Conservation (phyloP, 1,140 invertebrate genomes). For the Drosophila lacteicornis region DNA sequence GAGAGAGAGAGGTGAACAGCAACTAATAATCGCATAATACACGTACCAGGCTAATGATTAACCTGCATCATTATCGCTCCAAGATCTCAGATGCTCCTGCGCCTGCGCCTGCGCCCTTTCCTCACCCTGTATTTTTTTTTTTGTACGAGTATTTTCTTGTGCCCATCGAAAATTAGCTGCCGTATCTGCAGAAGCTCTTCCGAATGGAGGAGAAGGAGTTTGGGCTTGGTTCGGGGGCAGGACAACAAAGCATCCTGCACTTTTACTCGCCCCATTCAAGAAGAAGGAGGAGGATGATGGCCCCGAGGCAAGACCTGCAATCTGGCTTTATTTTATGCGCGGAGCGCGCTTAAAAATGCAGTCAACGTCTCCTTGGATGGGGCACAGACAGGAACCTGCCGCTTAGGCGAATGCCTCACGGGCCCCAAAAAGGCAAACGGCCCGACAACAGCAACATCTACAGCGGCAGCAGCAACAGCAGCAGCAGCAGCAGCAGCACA, state of each 20-base stretch:
- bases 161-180: slow-evolving; percentile 77
- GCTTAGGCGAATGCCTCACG: slow-evolving; percentile 81
- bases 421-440: slow-evolving; percentile 81
- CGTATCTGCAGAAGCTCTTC: slow-evolving; percentile 84
- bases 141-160: slow-evolving; percentile 33
- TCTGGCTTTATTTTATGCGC: slow-evolving; percentile 82
- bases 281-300: slow-evolving; percentile 42
- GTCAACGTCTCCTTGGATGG: slow-evolving; percentile 70
- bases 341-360: slow-evolving; percentile 81
- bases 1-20: slow-evolving; percentile 15
- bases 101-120: background rate
- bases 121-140: slow-evolving; percentile 6
- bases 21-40: slow-evolving; percentile 84
- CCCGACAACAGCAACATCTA: slow-evolving; percentile 60
- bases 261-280: slow-evolving; percentile 81
- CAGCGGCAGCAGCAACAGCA: slow-evolving; percentile 30
- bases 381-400: slow-evolving; percentile 79
- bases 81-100: slow-evolving; percentile 59
- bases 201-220: slow-evolving; percentile 29
- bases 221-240: slow-evolving; percentile 53
- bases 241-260: slow-evolving; percentile 81
- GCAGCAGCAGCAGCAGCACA: slow-evolving; percentile 12
- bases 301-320: slow-evolving; percentile 67
- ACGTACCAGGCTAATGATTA: slow-evolving; percentile 83
- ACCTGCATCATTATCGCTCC: slow-evolving; percentile 82